These are phyloP conservation scores for Knipowitschia caucasica DNA, from an alignment of 2,797 vertebrate genomes.

Conservation along the genomic window DNA sequence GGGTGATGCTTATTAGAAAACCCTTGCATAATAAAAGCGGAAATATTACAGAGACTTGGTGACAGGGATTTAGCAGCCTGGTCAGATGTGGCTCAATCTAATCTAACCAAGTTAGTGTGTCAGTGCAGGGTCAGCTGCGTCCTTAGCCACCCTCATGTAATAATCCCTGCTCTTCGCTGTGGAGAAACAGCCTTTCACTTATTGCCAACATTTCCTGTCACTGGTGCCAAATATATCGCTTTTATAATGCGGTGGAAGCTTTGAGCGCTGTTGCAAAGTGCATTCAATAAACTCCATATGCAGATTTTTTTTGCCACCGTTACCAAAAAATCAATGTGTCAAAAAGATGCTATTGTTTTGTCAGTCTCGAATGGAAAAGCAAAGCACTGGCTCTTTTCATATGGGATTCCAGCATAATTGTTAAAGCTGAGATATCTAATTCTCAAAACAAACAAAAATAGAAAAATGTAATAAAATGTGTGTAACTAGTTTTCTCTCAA, in stretches of 20 bases:
- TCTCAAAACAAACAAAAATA: neutral
- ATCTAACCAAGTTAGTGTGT: constrained; percentile 57
- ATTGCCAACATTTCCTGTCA: constrained; percentile 10
- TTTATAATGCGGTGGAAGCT: neutral
- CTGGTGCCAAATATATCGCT: constrained; percentile 5
- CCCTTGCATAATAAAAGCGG: constrained; percentile 6
- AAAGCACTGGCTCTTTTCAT: neutral
- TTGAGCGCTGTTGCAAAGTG: neutral
- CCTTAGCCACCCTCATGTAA: constrained; percentile 36
- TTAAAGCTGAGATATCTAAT: too few relatives aligned
- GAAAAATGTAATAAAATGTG: neutral
- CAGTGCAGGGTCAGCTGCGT: constrained; percentile 27
- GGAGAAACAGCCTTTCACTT: constrained; percentile 28
- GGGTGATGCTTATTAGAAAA: constrained; percentile 20
- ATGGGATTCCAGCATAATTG: too few relatives aligned
- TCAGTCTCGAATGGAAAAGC: constrained; percentile 2
- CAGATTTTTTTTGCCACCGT: neutral
- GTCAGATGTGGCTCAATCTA: constrained; percentile 56
- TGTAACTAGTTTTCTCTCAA: too few relatives aligned
- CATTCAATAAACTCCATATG: neutral
- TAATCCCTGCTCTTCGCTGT: constrained; percentile 16
- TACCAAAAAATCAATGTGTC: constrained; percentile 8
- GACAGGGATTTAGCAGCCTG: constrained; percentile 58
- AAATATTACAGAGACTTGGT: constrained; percentile 31
- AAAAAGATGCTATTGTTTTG: constrained; percentile 1